phyloP scores from a whole-genome alignment of 1,140 invertebrate species.

The Harlomillsia oculata region DNA sequence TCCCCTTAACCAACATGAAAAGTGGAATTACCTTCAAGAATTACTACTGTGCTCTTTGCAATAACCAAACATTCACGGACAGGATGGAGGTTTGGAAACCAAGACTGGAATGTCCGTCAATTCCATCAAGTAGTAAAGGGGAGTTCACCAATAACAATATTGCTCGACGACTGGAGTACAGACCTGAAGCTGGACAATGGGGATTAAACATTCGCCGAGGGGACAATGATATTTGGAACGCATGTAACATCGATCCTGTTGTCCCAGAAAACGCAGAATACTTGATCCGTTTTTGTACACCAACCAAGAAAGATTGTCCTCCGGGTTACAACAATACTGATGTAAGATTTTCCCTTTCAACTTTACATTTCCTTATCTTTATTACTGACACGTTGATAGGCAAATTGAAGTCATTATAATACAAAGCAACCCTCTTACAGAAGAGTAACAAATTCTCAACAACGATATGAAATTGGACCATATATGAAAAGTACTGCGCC shows the following conservation, averaged over 20 bases:
- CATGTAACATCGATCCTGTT: conserved; percentile 38
- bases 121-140: conserved; percentile 26
- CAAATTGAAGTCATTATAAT: no score
- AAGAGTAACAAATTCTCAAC: no score
- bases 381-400: no score
- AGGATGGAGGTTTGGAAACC: conserved; percentile 42
- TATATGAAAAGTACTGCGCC: no score
- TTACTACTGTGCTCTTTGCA: conserved; percentile 49
- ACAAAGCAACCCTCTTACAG: no score
- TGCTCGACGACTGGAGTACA: conserved; percentile 33
- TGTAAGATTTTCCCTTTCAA: no score
- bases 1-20: conserved; percentile 43
- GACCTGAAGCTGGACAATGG: conserved; percentile 36
- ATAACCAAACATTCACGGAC: conserved; percentile 37
- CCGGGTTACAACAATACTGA: conserved; percentile 30
- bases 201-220: conserved; percentile 35
- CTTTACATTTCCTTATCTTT: no score
- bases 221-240: conserved; percentile 32
- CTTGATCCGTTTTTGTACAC: conserved; percentile 36
- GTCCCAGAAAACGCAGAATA: conserved; percentile 38
- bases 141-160: conserved; percentile 33
- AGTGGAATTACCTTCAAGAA: conserved; percentile 48
- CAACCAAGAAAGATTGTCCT: conserved; percentile 27
- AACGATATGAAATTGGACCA: no score
- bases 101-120: conserved; percentile 38